Evolutionary conservation across 2,888 invertebrate genomes (phyloP), one percentile per base, ranked within the genome.

Genomic region (Macrophya alboannulata): DNA sequence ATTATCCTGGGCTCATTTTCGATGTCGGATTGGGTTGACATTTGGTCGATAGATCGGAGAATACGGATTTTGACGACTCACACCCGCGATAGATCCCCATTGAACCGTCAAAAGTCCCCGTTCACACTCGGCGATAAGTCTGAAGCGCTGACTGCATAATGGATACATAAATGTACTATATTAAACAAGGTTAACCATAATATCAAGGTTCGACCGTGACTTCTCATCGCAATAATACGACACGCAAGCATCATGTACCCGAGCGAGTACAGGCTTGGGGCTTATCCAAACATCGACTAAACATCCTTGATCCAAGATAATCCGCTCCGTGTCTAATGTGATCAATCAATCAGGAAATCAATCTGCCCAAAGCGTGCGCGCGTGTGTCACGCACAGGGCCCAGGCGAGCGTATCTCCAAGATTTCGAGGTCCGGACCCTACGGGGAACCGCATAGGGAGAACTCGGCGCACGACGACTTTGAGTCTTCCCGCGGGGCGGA

Each of bases 271-370:
- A 40, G 68, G 84, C 55, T 72, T n/a, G 72, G 40, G 71, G 55
- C 81, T 85, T 85, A 85, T 85, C 85, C 71, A 82, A 85, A 85
- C 85, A 85, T 85, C 85, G 85, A 81, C 85, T 84, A 85, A 84
- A 85, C 84, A 84, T 72, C 72, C 72, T 76, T 76, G 85, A 84
- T 85, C 84, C 85, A 37, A 85, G 85, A 85, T 85, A 85, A 85
- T 85, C 85, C 85, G 84, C 83, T 84, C 76, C 76, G 85, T 76
- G 85, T 74, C 85, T 85, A 85, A 85, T 84, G 76, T 72, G 85
- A 85, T 84, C 85, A 84, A 84, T 85, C 85, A 85, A 85, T 85
- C 84, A 84, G 84, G 83, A 76, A 85, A 85, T 85, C 85, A 85
- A 85, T 85, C 84, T 72, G 40, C 62, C 48, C 74, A 72, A 76